These are phyloP conservation scores for Tortrix viridana DNA, from an alignment of 2,888 invertebrate species.

Conservation along the genomic window DNA sequence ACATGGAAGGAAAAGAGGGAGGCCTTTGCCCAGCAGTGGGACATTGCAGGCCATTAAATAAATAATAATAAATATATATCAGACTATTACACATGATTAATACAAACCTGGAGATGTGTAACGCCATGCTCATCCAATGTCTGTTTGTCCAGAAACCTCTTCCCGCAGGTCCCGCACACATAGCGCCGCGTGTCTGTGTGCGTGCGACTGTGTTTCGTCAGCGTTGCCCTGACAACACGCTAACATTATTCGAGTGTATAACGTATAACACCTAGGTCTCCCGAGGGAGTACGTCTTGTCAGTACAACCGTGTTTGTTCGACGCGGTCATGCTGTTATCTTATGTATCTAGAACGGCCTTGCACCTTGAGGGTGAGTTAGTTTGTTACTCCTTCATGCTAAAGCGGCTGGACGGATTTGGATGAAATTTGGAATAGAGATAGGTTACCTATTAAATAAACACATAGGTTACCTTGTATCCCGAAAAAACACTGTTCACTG, in stretches of 20 bases:
- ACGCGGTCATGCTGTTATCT: no score
- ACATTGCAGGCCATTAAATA: no score
- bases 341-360: no score
- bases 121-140: slow-evolving; percentile 81
- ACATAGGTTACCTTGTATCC: no score
- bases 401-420: no score
- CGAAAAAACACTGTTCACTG: no score
- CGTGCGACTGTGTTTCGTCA: slow-evolving; percentile 78
- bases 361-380: no score
- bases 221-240: slow-evolving; percentile 64
- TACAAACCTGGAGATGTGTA: slow-evolving; percentile 56
- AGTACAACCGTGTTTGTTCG: background rate
- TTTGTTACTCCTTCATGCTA: no score
- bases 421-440: no score
- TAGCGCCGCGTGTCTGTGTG: slow-evolving; percentile 80
- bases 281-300: background rate
- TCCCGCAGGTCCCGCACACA: slow-evolving; percentile 78
- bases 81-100: background rate
- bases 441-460: no score
- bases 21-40: no score
- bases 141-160: slow-evolving; percentile 80
- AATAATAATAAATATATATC: background rate
- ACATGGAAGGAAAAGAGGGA: no score
- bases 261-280: background rate
- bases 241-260: background rate